Base-by-base conservation (phyloP, 2,888 invertebrate species). In the Creontiades dilutus region DNA sequence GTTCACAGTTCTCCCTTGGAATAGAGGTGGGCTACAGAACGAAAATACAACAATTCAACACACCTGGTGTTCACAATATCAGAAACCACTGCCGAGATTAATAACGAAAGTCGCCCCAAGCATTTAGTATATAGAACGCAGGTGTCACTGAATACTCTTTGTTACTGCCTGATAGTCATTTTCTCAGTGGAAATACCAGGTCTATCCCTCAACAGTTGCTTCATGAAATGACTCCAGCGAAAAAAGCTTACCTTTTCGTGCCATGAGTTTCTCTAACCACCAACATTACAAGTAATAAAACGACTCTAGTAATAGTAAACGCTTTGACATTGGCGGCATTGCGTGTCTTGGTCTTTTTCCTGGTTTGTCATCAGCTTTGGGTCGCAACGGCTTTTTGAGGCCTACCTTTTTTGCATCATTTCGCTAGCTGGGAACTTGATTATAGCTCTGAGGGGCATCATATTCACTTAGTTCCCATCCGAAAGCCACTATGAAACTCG, bases 161-260 rank as follows among this genome's bases (percentile, higher is more conserved):
- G 3, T 37, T 37, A 37, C 7, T 4, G 7, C 37, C 37, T 37
- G 37, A 37, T 37, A 37, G 3, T 37, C 2, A 37, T 37, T 37
- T 37, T 37, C 37, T 37, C 37, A 37, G 37, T 4, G 7, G n/a
- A 14, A 57, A n/a, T 57, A 57, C 14, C n/a, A 57, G n/a, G 57
- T 57, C 57, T 57, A 57, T n/a, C 57, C n/a, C n/a, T 57, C 57
- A 57, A n/a, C 57, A 14, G 14, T 57, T 57, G 57, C n/a, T n/a
- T 57, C n/a, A 57, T n/a, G n/a, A 57, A 57, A 57, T 57, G 57
- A 57, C 57, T 57, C 14, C n/a, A n/a, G 57, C 37, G 57, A 57
- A 57, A 57, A 57, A 57, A 57, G 57, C 14, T n/a, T 57, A 57
- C 57, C 57, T 57, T 57, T 57, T 57, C 57, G 57, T 57, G 57